Base-by-base conservation (phyloP, 2,888 invertebrate genomes). In the Drosophila quinaria region DNA sequence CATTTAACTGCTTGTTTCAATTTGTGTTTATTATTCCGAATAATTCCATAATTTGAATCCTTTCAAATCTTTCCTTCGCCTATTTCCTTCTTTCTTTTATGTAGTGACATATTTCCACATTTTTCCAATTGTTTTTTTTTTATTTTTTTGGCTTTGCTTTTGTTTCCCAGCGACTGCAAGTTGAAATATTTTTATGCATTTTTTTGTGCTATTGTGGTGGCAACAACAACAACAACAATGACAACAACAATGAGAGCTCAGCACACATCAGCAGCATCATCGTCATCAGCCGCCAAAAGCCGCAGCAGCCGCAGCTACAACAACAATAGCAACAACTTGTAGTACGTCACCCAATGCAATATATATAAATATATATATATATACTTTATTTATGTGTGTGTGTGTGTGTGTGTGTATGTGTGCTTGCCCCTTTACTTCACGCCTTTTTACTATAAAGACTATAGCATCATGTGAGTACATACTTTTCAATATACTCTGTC, bases 321-420 rank as follows among this genome's bases (percentile, higher is more conserved):
- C 80, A 80, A 62, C 56, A 72, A 62, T 62, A 73, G 66, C 80
- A 82, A 70, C 78, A 70, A 77, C 59, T 64, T 78, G 44, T 64
- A 65, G 69, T 74, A 74, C 74, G 70, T 75, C 80, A 71, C 44
- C 75, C 71, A 80, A 22, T 74, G 75, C 73, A 51, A 52, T 67
- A 56, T 49, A 25, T 47, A 25, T 9, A 10, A 33, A 44, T 19
- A 19, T 39, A 51, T 54, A 50, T 58, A 49, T 60, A 25, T 44
- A n/a, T 37, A 47, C 17, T 47, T 37, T 44, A 17, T 52, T 41
- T 56, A 31, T 51, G 61, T 35, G 46, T 56, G 58, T 60, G 25
- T 33, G 22, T 68, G 64, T 44, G 39, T 70, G 70, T 35, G 46
- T 56, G 58, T 60, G 25, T 33, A 17, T 68, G 64, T 44, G 39